Conservation (phyloP, 1,140 invertebrate genomes). For the Himalopsyche phryganea region DNA sequence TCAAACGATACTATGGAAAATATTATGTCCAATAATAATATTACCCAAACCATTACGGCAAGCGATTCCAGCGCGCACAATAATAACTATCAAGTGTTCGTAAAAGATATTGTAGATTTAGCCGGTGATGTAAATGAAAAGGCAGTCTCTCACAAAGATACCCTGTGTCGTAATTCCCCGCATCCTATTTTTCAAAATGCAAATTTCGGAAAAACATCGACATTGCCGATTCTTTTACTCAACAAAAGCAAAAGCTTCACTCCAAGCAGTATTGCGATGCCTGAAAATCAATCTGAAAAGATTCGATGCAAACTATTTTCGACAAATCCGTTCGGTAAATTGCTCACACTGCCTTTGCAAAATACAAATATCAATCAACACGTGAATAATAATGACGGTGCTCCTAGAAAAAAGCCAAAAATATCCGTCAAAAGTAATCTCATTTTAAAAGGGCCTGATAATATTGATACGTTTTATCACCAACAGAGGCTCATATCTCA, state of each 20-base stretch:
- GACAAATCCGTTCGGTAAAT: constrained; percentile 1
- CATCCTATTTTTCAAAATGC: not conserved
- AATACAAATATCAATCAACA: constrained; percentile 8
- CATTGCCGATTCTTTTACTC: constrained; percentile 11
- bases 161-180: not conserved
- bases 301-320: not conserved
- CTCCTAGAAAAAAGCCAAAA: constrained; percentile 49
- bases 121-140: not conserved
- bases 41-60: not conserved
- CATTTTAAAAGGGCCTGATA: constrained; percentile 50
- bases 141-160: not conserved
- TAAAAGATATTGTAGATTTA: constrained; percentile 6
- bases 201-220: not conserved
- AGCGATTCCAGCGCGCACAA: constrained; percentile 1
- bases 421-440: constrained; percentile 53
- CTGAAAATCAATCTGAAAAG: not conserved
- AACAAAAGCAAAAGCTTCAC: no score
- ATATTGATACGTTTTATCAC: constrained; percentile 48
- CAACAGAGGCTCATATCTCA: constrained; percentile 38
- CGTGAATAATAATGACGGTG: constrained; percentile 1
- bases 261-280: no score
- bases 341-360: constrained; percentile 8
- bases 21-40: not conserved
- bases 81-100: constrained; percentile 2
- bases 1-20: not conserved